Percentiles rank a stretch among this genome's conserved stretches.
These are phyloP conservation scores for Zhuqinia jingwanae DNA, from an alignment of 2,888 invertebrate genomes.

Conservation along the genomic window DNA sequence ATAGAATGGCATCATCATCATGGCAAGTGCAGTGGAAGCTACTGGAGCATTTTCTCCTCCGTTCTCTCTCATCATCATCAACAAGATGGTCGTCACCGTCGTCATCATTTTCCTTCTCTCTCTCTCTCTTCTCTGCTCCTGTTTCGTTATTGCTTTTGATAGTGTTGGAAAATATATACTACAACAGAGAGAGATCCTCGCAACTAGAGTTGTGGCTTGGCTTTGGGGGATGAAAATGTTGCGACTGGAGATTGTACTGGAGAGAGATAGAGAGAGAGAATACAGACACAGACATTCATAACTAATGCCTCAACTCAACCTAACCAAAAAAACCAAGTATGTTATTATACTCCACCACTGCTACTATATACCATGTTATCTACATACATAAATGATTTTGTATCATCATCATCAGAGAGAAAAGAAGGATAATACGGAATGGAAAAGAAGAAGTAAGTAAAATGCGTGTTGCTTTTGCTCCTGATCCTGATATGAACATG, in stretches of 20 bases:
- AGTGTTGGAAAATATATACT: constrained; percentile 54
- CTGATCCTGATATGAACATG: neutral
- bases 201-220: constrained; percentile 60
- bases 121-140: no score
- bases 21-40: constrained; percentile 55
- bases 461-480: constrained; percentile 57
- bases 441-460: constrained; percentile 53
- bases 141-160: constrained; percentile 63
- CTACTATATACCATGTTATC: constrained; percentile 30
- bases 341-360: constrained; percentile 24
- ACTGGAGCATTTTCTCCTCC: constrained; percentile 52
- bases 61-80: constrained; percentile 13
- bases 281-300: constrained; percentile 65
- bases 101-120: constrained; percentile 45
- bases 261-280: no score
- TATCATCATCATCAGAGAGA: constrained; percentile 8
- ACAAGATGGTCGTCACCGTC: neutral
- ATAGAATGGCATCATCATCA: constrained; percentile 44
- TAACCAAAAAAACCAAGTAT: neutral
- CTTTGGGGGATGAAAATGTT: constrained; percentile 63
- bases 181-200: constrained; percentile 30
- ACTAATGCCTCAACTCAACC: constrained; percentile 28
- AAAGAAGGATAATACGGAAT: neutral
- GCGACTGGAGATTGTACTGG: constrained; percentile 8
- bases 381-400: constrained; percentile 62